Conservation (phyloP, 1,140 invertebrate species). For the Nylanderia fulva region DNA sequence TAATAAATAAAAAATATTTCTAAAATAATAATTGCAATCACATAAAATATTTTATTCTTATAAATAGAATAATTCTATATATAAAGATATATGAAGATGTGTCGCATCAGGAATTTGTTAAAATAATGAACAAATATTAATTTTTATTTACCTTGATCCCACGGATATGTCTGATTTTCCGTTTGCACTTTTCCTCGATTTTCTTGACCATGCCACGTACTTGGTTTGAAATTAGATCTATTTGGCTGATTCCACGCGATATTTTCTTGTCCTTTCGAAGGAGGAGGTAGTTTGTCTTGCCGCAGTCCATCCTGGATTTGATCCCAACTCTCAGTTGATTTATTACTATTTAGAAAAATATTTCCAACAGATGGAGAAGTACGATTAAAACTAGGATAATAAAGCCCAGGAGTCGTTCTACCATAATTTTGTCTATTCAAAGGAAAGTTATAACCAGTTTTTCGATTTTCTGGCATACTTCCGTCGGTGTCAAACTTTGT, state of each 20-base stretch:
- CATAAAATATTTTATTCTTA: not conserved
- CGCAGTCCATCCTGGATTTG: not conserved
- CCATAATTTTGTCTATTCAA: constrained; percentile 41
- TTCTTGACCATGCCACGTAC: constrained; percentile 19
- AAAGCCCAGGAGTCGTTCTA: constrained; percentile 48
- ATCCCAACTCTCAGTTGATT: not conserved
- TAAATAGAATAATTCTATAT: constrained; percentile 9
- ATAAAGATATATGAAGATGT: not conserved
- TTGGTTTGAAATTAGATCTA: constrained; percentile 39
- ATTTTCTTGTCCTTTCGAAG: constrained; percentile 16
- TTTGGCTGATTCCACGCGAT: constrained; percentile 40
- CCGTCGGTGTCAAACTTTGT: not conserved
- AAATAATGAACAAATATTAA: constrained; percentile 1
- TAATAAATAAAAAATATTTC: constrained; percentile 8
- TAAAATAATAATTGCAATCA: not conserved
- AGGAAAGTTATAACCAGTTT: not conserved
- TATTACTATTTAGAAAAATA: constrained; percentile 52
- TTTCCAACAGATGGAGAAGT: constrained; percentile 35
- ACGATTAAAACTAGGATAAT: constrained; percentile 8
- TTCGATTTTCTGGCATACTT: not conserved
- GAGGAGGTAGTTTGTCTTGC: not conserved
- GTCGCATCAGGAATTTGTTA: not conserved
- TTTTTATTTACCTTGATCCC: constrained; percentile 64
- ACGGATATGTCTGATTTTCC: not conserved
- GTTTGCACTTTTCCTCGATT: not conserved